A percentile compares a stretch with the other conserved stretches of the same genome.
These are phyloP conservation scores for Phalera bucephala DNA, from an alignment of 2,888 invertebrate genomes.

Conservation along the genomic window DNA sequence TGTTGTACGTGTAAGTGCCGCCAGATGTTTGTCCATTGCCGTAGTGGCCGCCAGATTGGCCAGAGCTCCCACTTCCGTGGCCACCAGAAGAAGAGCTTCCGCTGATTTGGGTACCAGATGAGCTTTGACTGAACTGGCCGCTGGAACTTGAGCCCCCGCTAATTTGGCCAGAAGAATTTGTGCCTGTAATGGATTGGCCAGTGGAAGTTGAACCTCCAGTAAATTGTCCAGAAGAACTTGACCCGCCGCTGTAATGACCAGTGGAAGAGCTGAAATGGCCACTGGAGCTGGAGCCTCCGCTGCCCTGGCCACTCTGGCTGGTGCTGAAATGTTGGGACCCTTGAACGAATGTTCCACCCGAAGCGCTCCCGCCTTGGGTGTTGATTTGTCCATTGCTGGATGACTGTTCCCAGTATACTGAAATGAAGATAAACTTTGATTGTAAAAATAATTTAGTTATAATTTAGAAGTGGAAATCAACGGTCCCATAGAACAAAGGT, in stretches of 20 bases:
- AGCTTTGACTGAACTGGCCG: background rate
- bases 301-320: conserved; percentile 12
- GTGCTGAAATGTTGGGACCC: conserved; percentile 15
- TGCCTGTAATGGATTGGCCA: conserved; percentile 22
- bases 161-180: conserved; percentile 8
- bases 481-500: too few species aligned
- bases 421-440: conserved; percentile 3
- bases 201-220: background rate
- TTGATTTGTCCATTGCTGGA: conserved; percentile 25
- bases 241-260: conserved; percentile 31
- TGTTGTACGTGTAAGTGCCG: conserved; percentile 44
- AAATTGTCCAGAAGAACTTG: conserved; percentile 18
- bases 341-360: conserved; percentile 10
- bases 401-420: conserved; percentile 36
- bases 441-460: background rate
- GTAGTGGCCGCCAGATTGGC: conserved; percentile 21
- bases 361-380: conserved; percentile 22
- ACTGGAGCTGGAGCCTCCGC: conserved; percentile 11
- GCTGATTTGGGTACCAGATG: background rate
- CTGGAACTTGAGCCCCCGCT: background rate
- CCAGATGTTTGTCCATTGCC: conserved; percentile 29
- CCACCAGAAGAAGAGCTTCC: conserved; percentile 6
- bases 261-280: conserved; percentile 28
- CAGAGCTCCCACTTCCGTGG: conserved; percentile 8
- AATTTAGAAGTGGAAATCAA: background rate